Evolutionary conservation across 2,888 invertebrate species (phyloP).

Genomic region (Bruchidius siliquastri): DNA sequence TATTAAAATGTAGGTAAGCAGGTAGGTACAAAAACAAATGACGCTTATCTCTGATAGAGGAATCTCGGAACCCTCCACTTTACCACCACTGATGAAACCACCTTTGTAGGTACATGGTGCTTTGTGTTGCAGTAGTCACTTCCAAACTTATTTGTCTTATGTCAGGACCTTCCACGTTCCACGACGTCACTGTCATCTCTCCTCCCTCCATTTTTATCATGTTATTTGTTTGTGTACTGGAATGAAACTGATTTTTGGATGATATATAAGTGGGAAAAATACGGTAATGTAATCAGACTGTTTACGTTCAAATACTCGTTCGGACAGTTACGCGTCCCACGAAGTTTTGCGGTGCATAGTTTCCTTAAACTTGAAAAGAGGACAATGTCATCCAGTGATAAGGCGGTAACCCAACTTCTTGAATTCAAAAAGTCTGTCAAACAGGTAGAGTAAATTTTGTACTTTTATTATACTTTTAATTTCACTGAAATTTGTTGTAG

Average conservation of each 20-base stretch:
- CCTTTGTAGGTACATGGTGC: no score
- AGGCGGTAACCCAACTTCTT: conserved; percentile 11
- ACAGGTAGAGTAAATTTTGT: conserved; percentile 4
- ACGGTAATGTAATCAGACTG: neutral
- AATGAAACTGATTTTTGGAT: neutral
- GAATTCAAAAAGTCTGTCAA: conserved; percentile 10
- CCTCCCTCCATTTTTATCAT: neutral
- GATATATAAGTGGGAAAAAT: neutral
- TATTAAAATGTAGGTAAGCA: no score
- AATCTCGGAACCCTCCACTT: no score
- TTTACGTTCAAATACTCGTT: neutral
- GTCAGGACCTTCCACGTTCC: no score
- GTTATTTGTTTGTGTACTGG: neutral
- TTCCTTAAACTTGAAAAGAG: neutral
- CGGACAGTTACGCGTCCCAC: neutral
- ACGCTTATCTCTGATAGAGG: no score
- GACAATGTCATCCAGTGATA: conserved; percentile 12
- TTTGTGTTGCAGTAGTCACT: no score
- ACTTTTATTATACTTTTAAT: no score
- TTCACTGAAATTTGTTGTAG: no score
- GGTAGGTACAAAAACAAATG: no score
- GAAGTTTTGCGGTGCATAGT: neutral
- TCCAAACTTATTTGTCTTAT: no score
- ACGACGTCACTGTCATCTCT: no score
- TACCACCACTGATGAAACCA: no score